A percentile compares a stretch with the other conserved stretches of the same genome.
Conservation (phyloP, 2,797 vertebrate genomes). For the Gymnoscopelus microlampas region DNA sequence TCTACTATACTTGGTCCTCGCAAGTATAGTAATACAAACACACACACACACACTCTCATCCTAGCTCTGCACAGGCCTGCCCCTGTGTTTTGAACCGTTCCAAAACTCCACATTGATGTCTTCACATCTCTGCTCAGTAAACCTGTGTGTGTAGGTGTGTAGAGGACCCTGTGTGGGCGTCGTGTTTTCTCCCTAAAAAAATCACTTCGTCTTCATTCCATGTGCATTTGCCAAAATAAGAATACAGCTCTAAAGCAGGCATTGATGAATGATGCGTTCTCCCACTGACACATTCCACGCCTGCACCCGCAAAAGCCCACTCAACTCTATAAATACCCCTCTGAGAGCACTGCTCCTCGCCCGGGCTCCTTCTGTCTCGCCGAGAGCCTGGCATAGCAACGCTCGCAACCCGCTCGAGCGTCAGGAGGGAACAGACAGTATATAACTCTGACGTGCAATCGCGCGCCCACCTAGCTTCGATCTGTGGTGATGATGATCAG, state of each 20-base stretch:
- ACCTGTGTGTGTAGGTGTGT: slow-evolving; percentile 66
- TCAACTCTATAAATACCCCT: slow-evolving; percentile 81
- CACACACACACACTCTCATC: slow-evolving; percentile 14
- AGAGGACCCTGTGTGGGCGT: slow-evolving; percentile 60
- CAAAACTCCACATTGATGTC: slow-evolving; percentile 36
- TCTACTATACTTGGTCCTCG: too few species aligned
- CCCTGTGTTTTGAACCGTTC: slow-evolving; percentile 34
- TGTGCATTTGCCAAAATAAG: slow-evolving; percentile 44
- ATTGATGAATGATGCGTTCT: slow-evolving; percentile 77
- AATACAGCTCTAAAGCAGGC: slow-evolving; percentile 47
- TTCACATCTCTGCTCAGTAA: slow-evolving; percentile 43
- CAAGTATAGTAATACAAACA: too few species aligned
- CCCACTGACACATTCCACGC: slow-evolving; percentile 76
- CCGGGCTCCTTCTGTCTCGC: slow-evolving; percentile 72
- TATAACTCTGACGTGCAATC: slow-evolving; percentile 19
- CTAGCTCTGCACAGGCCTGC: slow-evolving; percentile 41
- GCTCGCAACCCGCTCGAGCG: slow-evolving; percentile 41
- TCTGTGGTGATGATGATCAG: slow-evolving; percentile 25
- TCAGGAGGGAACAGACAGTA: slow-evolving; percentile 13
- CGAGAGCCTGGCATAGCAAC: slow-evolving; percentile 67
- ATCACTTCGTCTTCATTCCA: too few species aligned
- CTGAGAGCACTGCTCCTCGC: slow-evolving; percentile 69
- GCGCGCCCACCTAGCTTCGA: slow-evolving; percentile 36
- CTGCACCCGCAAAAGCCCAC: slow-evolving; percentile 75
- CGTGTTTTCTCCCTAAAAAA: too few species aligned